A percentile compares a stretch with the other conserved stretches of the same genome.
Evolutionary conservation across 2,113 vertebrate genomes (phyloP).

Genomic region (Nesoenas mayeri): DNA sequence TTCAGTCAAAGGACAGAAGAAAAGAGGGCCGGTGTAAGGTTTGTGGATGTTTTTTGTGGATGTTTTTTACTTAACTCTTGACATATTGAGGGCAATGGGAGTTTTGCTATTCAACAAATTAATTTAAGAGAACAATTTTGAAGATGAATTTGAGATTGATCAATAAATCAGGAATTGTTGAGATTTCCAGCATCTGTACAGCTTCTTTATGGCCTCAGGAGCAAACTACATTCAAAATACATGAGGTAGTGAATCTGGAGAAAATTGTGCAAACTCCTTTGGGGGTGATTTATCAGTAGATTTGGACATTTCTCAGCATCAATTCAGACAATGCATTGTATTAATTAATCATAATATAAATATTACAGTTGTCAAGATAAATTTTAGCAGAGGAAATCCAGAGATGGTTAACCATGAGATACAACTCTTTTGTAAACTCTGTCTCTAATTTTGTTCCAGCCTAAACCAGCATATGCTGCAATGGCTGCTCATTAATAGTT

Average conservation of each 20-base stretch:
- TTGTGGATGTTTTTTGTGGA: neutral
- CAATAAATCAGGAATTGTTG: neutral
- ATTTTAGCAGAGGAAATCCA: neutral
- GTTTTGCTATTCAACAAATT: neutral
- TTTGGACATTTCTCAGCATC: neutral
- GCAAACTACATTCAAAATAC: neutral
- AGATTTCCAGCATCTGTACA: neutral
- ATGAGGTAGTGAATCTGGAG: neutral
- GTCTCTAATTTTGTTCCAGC: neutral
- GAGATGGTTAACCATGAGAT: neutral
- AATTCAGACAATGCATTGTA: neutral
- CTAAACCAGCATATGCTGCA: neutral
- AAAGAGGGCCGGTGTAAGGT: conserved; percentile 55
- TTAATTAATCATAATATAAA: neutral
- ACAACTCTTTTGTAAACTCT: neutral
- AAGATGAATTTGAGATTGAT: neutral
- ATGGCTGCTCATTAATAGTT: neutral
- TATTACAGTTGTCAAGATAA: neutral
- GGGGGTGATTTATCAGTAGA: neutral
- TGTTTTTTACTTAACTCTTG: neutral
- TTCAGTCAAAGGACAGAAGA: neutral
- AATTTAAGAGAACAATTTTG: neutral
- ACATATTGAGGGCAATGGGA: neutral
- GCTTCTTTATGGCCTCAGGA: neutral
- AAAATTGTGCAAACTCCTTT: neutral